phyloP scores from a whole-genome alignment of 37 sponge, comb jelly and placozoan genomes.

The Agelas oroides region DNA sequence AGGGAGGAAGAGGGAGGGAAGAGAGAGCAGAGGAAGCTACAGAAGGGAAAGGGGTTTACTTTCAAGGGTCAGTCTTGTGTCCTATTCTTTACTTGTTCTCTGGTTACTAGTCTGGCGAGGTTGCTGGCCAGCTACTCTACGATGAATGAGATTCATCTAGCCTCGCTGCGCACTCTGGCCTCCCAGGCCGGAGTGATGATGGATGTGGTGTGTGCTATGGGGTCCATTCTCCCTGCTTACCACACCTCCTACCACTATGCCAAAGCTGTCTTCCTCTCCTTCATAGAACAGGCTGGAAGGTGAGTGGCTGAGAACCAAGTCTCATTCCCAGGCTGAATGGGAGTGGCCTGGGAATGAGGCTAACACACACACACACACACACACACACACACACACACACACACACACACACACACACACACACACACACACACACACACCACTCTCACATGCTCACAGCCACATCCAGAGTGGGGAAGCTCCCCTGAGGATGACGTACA shows the following conservation, averaged over 20 bases:
- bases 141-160: slow-evolving; percentile 38
- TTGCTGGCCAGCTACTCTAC: slow-evolving; percentile 1
- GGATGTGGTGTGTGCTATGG: slow-evolving; percentile 48
- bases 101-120: not conserved
- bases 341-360: no score
- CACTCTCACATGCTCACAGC: no score
- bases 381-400: no score
- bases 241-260: slow-evolving; percentile 40
- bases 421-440: no score
- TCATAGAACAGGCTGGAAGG: slow-evolving; percentile 64
- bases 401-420: no score
- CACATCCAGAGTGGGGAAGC: slow-evolving; percentile 57
- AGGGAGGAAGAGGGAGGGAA: no score
- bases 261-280: slow-evolving; percentile 40
- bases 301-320: not conserved
- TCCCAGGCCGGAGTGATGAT: slow-evolving; percentile 57
- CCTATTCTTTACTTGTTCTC: no score
- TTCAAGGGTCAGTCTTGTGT: no score
- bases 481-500: slow-evolving; percentile 40
- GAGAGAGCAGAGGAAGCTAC: no score
- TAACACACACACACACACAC: no score
- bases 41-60: no score
- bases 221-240: slow-evolving; percentile 50
- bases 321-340: no score
- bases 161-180: slow-evolving; percentile 34